Base-by-base conservation (phyloP, 2,888 invertebrate species). In the Machimus rusticus region DNA sequence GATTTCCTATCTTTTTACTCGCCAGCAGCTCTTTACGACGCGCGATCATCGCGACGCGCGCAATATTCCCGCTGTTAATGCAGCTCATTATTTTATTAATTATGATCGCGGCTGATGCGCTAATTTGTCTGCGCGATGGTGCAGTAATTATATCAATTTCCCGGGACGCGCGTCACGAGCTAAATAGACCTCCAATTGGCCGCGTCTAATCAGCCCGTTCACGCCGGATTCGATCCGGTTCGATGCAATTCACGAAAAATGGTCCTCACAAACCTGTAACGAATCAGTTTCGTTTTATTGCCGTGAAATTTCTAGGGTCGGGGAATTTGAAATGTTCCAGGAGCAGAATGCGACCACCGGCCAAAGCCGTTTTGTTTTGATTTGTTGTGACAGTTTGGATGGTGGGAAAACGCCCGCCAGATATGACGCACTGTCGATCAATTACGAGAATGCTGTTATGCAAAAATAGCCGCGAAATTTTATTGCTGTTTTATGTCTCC, bases 301-400 rank as follows among this genome's bases (percentile, higher is more conserved):
- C 85, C 74, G 57, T 74, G 74, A 46, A 85, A 74, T 28, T n/a
- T 19, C 78, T 31, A 19, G 84, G 87, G 86, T 77, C 87, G 86
- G 66, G 85, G 79, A 85, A 85, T 74, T 66, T 23, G 51, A 74
- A 9, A 51, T 43, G 12, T 4, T n/a, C 57, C 14, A 39, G 12
- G 39, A 86, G 66, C 31, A 16, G 31, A 37, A 19, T 19, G 34
- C 82, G 16, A n/a, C 66, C 66, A 46, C 77, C 31, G 76, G 31
- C 5, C 0, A 9, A 5, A 76, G 87, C 87, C 66, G 87, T 88
- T 57, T 76, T 92, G 90, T 92, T 92, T 90, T 92, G 92, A 92
- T 91, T 92, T 92, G 92, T 92, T 92, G 91, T 92, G 92, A 92
- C 92, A 92, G 90, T 89, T 91, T 89, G 89, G 89, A 90, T 90